Evolutionary conservation across 1,140 invertebrate species (phyloP).

Genomic region (Agrypnia vestita): DNA sequence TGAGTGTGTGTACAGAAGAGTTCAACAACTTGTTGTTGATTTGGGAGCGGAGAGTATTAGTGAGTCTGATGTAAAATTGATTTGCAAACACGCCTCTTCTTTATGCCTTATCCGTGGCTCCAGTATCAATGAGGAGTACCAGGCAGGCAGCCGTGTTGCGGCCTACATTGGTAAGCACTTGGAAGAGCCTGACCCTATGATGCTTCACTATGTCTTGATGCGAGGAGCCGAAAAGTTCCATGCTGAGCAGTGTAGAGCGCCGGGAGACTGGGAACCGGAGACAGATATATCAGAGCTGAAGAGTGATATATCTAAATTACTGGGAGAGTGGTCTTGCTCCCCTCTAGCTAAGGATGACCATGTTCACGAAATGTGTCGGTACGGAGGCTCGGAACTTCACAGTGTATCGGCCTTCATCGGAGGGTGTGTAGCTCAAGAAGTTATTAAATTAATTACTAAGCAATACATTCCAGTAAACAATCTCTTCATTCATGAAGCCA

Average conservation of each 20-base stretch:
- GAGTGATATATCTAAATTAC: constrained; percentile 83
- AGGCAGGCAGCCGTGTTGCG: constrained; percentile 66
- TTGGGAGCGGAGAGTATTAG: constrained; percentile 83
- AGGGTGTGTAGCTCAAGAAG: constrained; percentile 95
- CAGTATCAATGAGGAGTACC: constrained; percentile 86
- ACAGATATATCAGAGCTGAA: constrained; percentile 91
- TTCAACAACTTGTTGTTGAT: constrained; percentile 85
- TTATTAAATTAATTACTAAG: constrained; percentile 96
- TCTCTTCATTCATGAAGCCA: constrained; percentile 96
- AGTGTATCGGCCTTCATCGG: constrained; percentile 95
- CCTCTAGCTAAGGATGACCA: constrained; percentile 91
- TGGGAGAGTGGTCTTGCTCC: constrained; percentile 89
- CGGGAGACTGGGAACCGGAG: constrained; percentile 93
- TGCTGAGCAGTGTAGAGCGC: constrained; percentile 90
- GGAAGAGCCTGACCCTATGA: constrained; percentile 85
- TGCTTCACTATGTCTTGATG: constrained; percentile 93
- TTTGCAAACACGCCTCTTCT: constrained; percentile 89
- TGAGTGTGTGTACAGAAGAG: constrained; percentile 85
- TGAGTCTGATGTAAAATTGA: constrained; percentile 86
- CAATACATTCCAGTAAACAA: constrained; percentile 98
- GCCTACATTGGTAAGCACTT: constrained; percentile 69
- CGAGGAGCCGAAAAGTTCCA: constrained; percentile 93
- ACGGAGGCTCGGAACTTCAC: constrained; percentile 95
- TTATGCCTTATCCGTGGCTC: constrained; percentile 86
- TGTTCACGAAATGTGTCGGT: constrained; percentile 95